Evolutionary conservation across 30 jellyfish, hydroid and myxozoan genomes (phyloP), one percentile per base, ranked within the genome.

Genomic region (Chironex yamaguchii): DNA sequence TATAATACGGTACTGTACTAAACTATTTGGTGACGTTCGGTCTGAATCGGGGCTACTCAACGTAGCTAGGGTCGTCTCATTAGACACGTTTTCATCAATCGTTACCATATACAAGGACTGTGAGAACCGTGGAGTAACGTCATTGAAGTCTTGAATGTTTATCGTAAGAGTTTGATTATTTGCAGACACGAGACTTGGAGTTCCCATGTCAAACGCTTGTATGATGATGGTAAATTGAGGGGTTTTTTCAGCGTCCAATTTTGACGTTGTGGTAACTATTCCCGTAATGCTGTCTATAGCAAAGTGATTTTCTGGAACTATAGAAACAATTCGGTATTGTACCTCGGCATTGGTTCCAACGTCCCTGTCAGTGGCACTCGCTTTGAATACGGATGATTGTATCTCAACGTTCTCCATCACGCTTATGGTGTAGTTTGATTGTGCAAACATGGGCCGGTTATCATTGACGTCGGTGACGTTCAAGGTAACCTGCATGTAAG

Each of bases 391-490:
- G 22, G 92, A 82, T 24, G 85, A 70, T 22, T 79, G 82, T 1
- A 83, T 94, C 1, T 62, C 81, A 0, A 82, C 73, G 79, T 94
- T 92, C 50, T 93, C 98, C 23, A 92, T 87, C 12, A 93, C 85
- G 14, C 75, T 35, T 11, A 91, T 22, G 9, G 88, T 67, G 54
- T 78, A 87, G 22, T 68, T 21, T 36, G 70, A 42, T 17, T 87
- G 96, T 3, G 53, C 50, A 65, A 93, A 82, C 0, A 29, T 49
- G 23, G 98, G 98, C 27, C 33, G 79, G 74, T 93, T 93, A 77
- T 93, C 98, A 63, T 93, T 93, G 24, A 93, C 97, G 42, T 93
- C 98, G 0, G 97, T 87, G 27, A 93, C 97, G 58, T 76, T 63
- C 63, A 93, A 76, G 32, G 88, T 91, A 36, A 93, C 67, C 24